These are phyloP conservation scores for Gymnarchus niloticus DNA, from an alignment of 2,113 vertebrate species.

Conservation along the genomic window DNA sequence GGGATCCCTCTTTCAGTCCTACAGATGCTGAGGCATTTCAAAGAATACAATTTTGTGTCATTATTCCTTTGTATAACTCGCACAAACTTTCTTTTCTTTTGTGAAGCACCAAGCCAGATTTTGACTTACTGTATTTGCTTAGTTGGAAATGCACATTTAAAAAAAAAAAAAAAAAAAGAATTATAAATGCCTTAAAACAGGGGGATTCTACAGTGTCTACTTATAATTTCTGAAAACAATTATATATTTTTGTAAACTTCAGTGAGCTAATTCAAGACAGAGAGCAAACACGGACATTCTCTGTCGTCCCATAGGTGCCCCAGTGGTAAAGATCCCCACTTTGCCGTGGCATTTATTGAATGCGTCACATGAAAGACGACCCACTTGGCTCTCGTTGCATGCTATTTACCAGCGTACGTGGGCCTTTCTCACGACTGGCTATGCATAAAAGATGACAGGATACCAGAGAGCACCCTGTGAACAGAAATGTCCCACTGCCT, in stretches of 20 bases:
- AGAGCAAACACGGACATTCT: not conserved
- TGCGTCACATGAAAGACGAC: not conserved
- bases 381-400: not conserved
- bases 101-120: too few relatives aligned
- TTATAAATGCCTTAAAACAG: too few relatives aligned
- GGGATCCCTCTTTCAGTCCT: not conserved
- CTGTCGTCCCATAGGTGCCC: not conserved
- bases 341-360: not conserved
- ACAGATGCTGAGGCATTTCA: not conserved
- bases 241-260: not conserved
- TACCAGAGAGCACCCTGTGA: not conserved
- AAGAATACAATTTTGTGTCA: not conserved
- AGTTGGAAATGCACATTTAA: too few relatives aligned
- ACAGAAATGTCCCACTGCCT: not conserved
- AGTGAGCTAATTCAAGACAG: not conserved
- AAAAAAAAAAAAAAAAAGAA: too few relatives aligned
- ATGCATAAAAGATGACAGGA: constrained; percentile 9
- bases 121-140: too few relatives aligned
- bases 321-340: not conserved
- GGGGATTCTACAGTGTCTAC: too few relatives aligned
- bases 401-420: not conserved
- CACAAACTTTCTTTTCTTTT: not conserved
- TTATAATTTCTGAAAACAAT: not conserved
- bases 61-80: not conserved
- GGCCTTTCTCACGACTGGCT: not conserved